Evolutionary conservation across 2,888 invertebrate species (phyloP).

Genomic region (Drosophila paracracens): DNA sequence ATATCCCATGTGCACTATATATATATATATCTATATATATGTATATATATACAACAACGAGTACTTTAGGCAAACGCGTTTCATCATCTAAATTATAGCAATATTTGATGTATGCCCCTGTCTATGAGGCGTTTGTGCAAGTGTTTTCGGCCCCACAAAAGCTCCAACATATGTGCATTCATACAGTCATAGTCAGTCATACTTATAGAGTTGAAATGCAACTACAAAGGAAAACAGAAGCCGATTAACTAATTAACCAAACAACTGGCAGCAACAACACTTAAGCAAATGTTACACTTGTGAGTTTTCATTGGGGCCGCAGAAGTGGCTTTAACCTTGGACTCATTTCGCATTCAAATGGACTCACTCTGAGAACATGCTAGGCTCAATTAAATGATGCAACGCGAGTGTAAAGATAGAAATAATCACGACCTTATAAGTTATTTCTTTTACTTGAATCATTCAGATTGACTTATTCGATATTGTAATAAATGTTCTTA

Average conservation of each 20-base stretch:
- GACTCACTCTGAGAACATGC: neutral
- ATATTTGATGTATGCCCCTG: neutral
- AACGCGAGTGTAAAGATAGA: neutral
- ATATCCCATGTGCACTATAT: neutral
- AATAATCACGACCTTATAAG: too few species aligned
- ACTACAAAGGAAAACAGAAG: conserved; percentile 32
- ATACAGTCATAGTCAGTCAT: neutral
- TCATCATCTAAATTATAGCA: neutral
- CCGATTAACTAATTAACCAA: conserved; percentile 62
- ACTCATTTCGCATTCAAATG: conserved; percentile 5
- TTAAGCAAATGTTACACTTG: conserved; percentile 39
- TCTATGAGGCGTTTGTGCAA: conserved; percentile 5
- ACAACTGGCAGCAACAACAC: conserved; percentile 28
- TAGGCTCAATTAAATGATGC: neutral
- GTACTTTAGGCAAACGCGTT: neutral
- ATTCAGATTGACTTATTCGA: neutral
- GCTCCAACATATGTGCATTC: conserved; percentile 1
- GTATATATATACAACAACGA: neutral
- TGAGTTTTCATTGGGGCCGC: conserved; percentile 38
- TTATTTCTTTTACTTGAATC: neutral
- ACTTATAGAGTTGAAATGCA: conserved; percentile 27
- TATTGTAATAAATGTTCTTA: too few species aligned
- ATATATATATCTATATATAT: neutral
- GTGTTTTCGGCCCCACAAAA: conserved; percentile 4
- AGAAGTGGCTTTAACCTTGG: conserved; percentile 23